Conservation (phyloP, 1,140 invertebrate genomes). For the Brachionus rubens region DNA sequence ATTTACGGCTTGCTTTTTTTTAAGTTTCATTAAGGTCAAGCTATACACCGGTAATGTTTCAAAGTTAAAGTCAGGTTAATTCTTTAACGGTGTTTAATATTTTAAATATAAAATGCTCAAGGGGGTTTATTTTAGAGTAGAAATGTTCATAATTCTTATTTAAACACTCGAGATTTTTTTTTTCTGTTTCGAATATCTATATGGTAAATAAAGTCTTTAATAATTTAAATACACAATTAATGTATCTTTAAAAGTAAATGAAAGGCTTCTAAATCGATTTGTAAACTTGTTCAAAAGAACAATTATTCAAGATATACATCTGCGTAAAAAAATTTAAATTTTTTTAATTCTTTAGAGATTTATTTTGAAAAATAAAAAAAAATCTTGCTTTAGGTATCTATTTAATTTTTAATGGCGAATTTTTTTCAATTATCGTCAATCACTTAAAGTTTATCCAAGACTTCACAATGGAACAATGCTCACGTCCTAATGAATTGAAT, state of each 20-base stretch:
- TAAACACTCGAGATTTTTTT: constrained; percentile 18
- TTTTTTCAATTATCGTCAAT: too few relatives aligned
- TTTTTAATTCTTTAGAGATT: too few relatives aligned
- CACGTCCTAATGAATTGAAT: too few relatives aligned
- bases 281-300: not conserved
- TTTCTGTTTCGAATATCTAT: not conserved
- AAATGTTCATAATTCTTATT: constrained; percentile 1
- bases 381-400: too few relatives aligned
- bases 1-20: constrained; percentile 11
- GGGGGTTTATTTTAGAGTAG: not conserved
- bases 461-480: too few relatives aligned
- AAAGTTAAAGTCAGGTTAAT: not conserved
- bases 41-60: not conserved
- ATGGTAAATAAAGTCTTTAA: constrained; percentile 15
- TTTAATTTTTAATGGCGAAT: too few relatives aligned
- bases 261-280: not conserved
- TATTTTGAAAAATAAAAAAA: too few relatives aligned
- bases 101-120: not conserved
- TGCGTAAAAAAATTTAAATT: too few relatives aligned
- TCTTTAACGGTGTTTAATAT: not conserved
- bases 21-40: not conserved
- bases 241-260: not conserved
- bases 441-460: too few relatives aligned
- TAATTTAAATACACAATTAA: constrained; percentile 16
- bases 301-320: too few relatives aligned